Evolutionary conservation across 1,140 invertebrate species (phyloP).

Genomic region (Sipha flava): DNA sequence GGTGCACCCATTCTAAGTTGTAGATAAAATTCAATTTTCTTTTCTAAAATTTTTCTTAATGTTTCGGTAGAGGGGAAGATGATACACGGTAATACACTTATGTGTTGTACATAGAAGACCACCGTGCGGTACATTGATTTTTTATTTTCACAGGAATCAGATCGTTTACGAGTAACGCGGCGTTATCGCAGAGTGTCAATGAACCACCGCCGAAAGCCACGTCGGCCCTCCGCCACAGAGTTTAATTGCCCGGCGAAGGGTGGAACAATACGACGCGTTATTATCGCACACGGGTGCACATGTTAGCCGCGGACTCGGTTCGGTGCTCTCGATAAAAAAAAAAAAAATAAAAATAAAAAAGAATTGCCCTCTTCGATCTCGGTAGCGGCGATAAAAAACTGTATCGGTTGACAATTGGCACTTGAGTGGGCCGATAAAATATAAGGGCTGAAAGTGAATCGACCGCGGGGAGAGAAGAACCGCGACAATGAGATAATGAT

Average conservation of each 20-base stretch:
- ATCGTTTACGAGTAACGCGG: background rate
- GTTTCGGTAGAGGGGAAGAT: too few relatives aligned
- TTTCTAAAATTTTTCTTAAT: too few relatives aligned
- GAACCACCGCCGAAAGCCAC: background rate
- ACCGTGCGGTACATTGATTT: too few relatives aligned
- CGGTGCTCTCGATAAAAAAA: background rate
- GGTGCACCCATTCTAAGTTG: too few relatives aligned
- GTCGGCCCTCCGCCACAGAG: background rate
- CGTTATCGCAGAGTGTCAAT: background rate
- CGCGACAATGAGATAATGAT: slow-evolving; percentile 32
- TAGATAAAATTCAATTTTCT: too few relatives aligned
- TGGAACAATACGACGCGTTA: background rate
- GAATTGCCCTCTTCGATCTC: background rate
- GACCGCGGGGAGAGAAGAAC: background rate
- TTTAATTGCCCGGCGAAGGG: slow-evolving; percentile 18
- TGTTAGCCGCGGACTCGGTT: slow-evolving; percentile 13
- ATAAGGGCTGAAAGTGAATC: slow-evolving; percentile 9
- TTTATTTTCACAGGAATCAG: too few relatives aligned
- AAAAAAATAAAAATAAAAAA: background rate
- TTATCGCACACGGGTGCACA: slow-evolving; percentile 22
- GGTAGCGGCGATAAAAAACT: background rate
- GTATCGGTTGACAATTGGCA: slow-evolving; percentile 18
- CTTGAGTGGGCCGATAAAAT: background rate
- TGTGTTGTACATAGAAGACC: too few relatives aligned
- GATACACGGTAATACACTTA: too few relatives aligned